These are phyloP conservation scores for Chiroxiphia lanceolata DNA, from an alignment of 2,797 vertebrate species.

Conservation along the genomic window DNA sequence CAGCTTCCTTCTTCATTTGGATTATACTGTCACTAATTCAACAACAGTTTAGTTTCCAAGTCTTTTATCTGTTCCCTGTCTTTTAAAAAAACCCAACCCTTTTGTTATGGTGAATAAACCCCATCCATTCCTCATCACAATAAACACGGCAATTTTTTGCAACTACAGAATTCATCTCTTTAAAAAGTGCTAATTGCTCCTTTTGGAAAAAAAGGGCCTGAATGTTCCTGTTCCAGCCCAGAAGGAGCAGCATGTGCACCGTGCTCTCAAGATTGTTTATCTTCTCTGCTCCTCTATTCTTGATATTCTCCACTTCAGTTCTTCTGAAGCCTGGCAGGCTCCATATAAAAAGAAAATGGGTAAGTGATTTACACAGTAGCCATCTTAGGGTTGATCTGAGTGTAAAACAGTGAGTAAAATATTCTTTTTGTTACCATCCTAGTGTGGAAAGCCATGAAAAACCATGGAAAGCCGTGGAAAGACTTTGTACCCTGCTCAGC, in stretches of 20 bases:
- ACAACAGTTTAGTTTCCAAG: background rate
- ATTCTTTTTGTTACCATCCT: background rate
- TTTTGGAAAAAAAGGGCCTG: conserved; percentile 7
- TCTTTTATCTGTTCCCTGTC: background rate
- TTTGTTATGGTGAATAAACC: background rate
- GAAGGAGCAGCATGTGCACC: background rate
- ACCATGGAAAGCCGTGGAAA: background rate
- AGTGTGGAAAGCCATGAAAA: background rate
- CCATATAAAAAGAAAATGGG: background rate
- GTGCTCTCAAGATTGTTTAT: conserved; percentile 30
- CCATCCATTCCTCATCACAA: background rate
- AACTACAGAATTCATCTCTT: background rate
- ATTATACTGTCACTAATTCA: background rate
- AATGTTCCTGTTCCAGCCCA: background rate
- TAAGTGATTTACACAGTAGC: background rate
- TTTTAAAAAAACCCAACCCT: background rate
- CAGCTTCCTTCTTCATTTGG: rapidly evolving
- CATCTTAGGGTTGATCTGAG: background rate
- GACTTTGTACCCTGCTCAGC: background rate
- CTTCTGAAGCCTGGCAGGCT: background rate
- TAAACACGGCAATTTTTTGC: background rate
- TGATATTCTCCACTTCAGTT: background rate
- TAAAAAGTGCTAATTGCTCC: conserved; percentile 37
- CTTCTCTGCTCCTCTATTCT: background rate
- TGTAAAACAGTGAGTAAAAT: background rate